These are phyloP conservation scores for Drosophila neocordata DNA, from an alignment of 1,140 invertebrate species.

Conservation along the genomic window DNA sequence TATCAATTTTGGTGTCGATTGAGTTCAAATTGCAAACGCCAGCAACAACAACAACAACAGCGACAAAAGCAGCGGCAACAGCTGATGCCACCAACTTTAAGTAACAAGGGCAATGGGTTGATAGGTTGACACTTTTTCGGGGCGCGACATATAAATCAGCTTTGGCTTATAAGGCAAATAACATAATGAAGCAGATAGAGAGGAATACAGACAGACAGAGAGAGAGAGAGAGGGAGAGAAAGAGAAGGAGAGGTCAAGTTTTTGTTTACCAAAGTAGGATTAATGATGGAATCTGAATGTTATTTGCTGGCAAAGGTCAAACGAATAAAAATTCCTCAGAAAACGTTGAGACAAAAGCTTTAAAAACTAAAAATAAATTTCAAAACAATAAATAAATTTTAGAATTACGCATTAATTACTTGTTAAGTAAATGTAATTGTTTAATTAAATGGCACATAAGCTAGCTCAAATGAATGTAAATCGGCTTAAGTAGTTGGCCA, in stretches of 20 bases:
- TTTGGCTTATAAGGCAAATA: conserved; percentile 42
- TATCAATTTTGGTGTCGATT: conserved; percentile 75
- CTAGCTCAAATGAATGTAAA: too few species aligned
- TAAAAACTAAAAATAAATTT: background rate
- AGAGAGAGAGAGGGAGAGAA: background rate
- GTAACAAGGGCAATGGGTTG: conserved; percentile 66
- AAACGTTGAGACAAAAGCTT: background rate
- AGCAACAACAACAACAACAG: conserved; percentile 9
- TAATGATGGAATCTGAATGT: background rate
- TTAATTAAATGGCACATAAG: too few species aligned
- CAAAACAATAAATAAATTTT: background rate
- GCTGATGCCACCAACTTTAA: conserved; percentile 62
- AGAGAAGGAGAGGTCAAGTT: conserved; percentile 4
- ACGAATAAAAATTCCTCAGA: background rate
- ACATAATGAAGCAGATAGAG: background rate
- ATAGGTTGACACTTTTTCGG: conserved; percentile 69
- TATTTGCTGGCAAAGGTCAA: background rate
- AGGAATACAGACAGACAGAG: background rate
- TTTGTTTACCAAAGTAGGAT: background rate
- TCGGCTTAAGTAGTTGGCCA: too few species aligned
- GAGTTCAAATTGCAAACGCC: conserved; percentile 69
- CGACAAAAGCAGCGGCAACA: conserved; percentile 22
- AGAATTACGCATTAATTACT: too few species aligned
- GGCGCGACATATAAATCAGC: conserved; percentile 72
- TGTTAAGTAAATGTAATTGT: too few species aligned